Evolutionary conservation across 2,113 vertebrate species (phyloP).

Genomic region (Tupaia tana): DNA sequence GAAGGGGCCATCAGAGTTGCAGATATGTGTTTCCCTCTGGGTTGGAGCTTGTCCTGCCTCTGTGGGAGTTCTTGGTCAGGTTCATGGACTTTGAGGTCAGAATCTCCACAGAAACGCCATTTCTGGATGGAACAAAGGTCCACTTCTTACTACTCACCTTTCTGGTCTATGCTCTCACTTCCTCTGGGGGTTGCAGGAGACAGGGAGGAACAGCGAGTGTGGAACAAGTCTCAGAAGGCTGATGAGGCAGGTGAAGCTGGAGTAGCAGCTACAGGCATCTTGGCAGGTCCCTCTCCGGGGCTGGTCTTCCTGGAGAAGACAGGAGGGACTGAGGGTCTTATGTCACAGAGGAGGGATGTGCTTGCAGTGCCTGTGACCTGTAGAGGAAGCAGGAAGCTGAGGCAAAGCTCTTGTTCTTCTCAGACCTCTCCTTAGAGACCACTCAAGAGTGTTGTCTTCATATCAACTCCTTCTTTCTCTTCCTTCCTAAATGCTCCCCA

Average conservation of each 20-base stretch:
- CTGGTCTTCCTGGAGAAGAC: background rate
- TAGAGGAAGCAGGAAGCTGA: background rate
- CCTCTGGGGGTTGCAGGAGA: background rate
- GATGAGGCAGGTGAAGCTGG: background rate
- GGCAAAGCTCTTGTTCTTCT: background rate
- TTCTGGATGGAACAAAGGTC: background rate
- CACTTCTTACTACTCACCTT: background rate
- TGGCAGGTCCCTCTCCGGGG: background rate
- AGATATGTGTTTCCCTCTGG: background rate
- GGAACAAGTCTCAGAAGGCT: background rate
- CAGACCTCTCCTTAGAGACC: too few relatives aligned
- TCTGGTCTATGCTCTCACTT: background rate
- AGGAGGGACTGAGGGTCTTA: background rate
- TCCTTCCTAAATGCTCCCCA: background rate
- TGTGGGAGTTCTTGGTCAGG: background rate
- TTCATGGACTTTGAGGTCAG: background rate
- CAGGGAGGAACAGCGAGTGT: background rate
- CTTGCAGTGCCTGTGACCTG: background rate
- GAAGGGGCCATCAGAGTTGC: background rate
- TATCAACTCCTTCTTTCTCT: background rate
- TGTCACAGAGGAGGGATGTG: background rate
- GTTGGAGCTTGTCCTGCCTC: background rate
- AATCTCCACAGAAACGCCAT: background rate
- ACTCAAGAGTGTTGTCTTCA: too few relatives aligned
- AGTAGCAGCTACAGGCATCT: background rate